These are phyloP conservation scores for Disparrhopalites patrizii DNA, from an alignment of 2,888 invertebrate species.

Conservation along the genomic window DNA sequence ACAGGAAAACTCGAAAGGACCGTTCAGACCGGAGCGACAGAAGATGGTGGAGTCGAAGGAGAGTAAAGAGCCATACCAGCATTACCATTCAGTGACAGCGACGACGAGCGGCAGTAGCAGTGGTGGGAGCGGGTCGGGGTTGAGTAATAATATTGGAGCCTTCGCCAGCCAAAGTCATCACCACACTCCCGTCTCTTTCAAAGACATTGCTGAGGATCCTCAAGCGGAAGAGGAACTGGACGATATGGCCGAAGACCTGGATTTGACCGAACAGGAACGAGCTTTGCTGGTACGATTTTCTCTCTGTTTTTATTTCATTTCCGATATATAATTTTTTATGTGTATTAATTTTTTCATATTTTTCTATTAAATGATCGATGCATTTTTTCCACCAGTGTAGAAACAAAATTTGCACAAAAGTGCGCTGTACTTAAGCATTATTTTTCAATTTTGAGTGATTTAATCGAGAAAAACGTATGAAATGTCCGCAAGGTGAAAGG, in stretches of 20 bases:
- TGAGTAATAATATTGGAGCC: no score
- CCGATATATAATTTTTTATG: neutral
- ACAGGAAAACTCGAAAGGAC: slow-evolving; percentile 47
- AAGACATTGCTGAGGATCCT: slow-evolving; percentile 42
- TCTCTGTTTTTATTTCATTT: neutral
- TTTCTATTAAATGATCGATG: neutral
- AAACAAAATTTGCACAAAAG: no score
- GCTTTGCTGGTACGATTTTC: slow-evolving; percentile 19
- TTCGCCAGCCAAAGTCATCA: no score
- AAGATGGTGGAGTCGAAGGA: slow-evolving; percentile 31
- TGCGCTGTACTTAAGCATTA: no score
- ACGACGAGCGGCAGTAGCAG: no score
- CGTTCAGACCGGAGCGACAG: slow-evolving; percentile 46
- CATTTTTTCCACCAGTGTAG: no score
- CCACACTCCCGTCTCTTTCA: slow-evolving; percentile 18
- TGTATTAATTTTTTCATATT: neutral
- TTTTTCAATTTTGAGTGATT: no score
- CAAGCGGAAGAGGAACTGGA: slow-evolving; percentile 37
- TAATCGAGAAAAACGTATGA: no score
- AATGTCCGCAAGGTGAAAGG: no score
- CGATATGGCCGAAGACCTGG: slow-evolving; percentile 60
- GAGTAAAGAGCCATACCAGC: slow-evolving; percentile 25
- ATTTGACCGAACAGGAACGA: slow-evolving; percentile 53
- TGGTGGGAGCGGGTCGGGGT: no score
- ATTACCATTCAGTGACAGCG: slow-evolving; percentile 18